Percentiles rank a stretch among this genome's conserved stretches.
phyloP scores from a whole-genome alignment of 2,113 vertebrate genomes.

The Apteryx owenii region DNA sequence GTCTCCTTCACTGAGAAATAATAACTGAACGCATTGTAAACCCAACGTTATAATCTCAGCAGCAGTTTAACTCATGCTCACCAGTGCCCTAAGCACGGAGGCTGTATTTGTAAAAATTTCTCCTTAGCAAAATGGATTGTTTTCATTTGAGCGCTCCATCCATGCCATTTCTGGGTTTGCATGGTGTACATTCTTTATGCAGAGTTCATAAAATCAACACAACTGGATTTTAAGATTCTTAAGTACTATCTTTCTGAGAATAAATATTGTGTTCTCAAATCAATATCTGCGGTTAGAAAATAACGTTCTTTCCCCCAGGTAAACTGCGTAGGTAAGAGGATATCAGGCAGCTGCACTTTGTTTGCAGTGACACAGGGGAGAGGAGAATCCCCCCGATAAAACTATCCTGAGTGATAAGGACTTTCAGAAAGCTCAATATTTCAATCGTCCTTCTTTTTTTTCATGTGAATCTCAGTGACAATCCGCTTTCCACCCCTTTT shows the following conservation, averaged over 20 bases:
- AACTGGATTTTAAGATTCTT: background rate
- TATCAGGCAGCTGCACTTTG: background rate
- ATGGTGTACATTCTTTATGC: background rate
- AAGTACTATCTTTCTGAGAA: background rate
- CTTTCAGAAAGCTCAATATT: background rate
- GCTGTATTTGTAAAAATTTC: background rate
- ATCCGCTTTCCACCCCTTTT: background rate
- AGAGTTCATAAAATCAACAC: background rate
- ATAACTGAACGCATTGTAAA: background rate
- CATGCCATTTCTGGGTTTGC: background rate
- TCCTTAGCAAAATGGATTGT: background rate
- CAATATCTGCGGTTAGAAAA: background rate
- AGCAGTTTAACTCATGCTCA: background rate
- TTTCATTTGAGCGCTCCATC: background rate
- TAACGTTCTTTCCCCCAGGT: background rate
- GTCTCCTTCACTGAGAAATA: background rate
- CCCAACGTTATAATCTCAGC: background rate
- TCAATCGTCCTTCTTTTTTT: background rate
- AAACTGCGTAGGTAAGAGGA: background rate
- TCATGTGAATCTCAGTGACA: background rate
- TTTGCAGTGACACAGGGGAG: rapidly evolving
- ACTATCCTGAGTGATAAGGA: background rate
- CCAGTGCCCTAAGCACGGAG: background rate
- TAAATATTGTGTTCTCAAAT: background rate
- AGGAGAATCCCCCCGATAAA: background rate